Conservation (phyloP, 2,113 vertebrate genomes). For the Hippocampus comes region DNA sequence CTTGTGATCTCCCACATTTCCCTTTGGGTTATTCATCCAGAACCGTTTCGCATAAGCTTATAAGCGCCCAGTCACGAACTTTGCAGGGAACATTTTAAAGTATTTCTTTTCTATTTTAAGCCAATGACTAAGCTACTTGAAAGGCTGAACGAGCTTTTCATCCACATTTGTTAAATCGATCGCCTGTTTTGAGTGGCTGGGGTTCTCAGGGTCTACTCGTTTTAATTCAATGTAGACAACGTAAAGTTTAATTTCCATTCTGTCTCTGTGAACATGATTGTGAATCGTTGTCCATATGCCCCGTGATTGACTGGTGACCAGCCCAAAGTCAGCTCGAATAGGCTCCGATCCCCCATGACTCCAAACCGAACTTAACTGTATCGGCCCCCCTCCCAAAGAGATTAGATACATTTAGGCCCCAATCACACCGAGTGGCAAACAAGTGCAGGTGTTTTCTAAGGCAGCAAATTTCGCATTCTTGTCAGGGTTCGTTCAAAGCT, state of each 20-base stretch:
- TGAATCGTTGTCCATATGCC: too few species aligned
- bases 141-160: background rate
- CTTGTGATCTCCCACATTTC: slow-evolving; percentile 37
- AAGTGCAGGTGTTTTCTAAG: too few species aligned
- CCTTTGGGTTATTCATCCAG: slow-evolving; percentile 14
- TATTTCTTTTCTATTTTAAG: slow-evolving; percentile 33
- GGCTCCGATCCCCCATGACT: too few species aligned
- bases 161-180: background rate
- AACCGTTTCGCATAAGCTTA: slow-evolving; percentile 38
- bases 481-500: too few species aligned
- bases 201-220: background rate
- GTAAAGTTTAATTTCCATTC: background rate
- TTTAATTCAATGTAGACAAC: too few species aligned
- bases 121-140: slow-evolving; percentile 14
- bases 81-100: slow-evolving; percentile 25
- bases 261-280: background rate
- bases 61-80: slow-evolving; percentile 33
- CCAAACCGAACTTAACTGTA: too few species aligned
- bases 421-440: too few species aligned
- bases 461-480: too few species aligned
- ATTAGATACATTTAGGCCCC: too few species aligned
- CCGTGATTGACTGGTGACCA: too few species aligned
- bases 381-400: too few species aligned
- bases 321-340: too few species aligned
- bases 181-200: background rate